These are phyloP conservation scores for Lithobates pipiens DNA, from an alignment of 2,797 vertebrate genomes.

Conservation along the genomic window DNA sequence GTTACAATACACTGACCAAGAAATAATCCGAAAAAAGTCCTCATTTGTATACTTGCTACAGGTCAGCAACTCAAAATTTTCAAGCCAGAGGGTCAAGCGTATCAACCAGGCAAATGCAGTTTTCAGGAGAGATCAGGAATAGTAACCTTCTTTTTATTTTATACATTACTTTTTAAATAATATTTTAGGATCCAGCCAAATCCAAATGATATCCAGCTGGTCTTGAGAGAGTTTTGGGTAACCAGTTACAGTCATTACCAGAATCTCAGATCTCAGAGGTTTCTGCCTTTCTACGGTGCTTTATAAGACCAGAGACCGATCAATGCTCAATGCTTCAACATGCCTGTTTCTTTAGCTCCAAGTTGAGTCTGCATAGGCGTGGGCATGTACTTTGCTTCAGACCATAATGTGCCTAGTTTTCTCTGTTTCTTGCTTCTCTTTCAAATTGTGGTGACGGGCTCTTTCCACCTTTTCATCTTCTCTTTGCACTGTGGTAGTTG, in stretches of 20 bases:
- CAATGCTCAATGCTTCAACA: background rate
- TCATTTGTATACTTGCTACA: too few species aligned
- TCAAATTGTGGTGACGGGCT: constrained; percentile 28
- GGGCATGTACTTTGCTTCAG: background rate
- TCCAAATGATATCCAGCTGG: too few species aligned
- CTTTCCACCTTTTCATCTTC: constrained; percentile 38
- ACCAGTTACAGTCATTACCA: background rate
- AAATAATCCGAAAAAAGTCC: too few species aligned
- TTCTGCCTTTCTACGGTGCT: background rate
- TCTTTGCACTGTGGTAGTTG: constrained; percentile 39
- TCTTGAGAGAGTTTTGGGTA: too few species aligned
- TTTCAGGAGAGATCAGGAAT: too few species aligned
- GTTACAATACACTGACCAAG: too few species aligned
- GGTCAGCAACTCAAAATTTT: too few species aligned
- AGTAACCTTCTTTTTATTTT: too few species aligned
- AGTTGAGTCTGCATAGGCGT: background rate
- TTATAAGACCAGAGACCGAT: background rate
- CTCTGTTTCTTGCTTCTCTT: background rate
- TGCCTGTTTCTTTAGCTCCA: background rate
- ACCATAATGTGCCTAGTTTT: background rate
- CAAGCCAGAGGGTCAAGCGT: too few species aligned
- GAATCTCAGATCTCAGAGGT: constrained; percentile 51
- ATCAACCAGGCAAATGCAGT: too few species aligned
- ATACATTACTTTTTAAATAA: too few species aligned
- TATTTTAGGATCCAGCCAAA: too few species aligned